phyloP scores from a whole-genome alignment of 2,888 invertebrate genomes.

The Ferrisia virgata region DNA sequence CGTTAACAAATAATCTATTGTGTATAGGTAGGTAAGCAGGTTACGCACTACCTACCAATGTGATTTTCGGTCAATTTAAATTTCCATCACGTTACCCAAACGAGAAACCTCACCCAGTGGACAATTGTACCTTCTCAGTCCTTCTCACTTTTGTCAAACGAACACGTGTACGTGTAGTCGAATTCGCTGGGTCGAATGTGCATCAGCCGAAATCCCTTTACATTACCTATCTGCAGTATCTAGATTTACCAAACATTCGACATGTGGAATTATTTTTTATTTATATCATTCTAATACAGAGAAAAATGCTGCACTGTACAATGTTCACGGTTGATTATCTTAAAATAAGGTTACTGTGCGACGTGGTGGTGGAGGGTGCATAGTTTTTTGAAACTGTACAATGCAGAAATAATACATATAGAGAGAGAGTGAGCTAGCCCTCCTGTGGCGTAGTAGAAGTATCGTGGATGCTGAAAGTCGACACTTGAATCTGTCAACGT shows the following conservation, averaged over 20 bases:
- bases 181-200: not conserved
- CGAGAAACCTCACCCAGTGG: not conserved
- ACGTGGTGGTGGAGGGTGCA: not conserved
- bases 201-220: not conserved
- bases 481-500: slow-evolving; percentile 1
- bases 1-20: not conserved
- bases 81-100: not conserved
- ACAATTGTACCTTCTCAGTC: not conserved
- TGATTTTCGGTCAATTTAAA: not conserved
- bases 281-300: not conserved
- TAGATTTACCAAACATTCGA: not conserved
- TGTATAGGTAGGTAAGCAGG: not conserved
- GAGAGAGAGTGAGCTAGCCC: not conserved
- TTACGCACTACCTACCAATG: not conserved
- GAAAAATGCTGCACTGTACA: not conserved
- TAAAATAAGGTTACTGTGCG: not conserved
- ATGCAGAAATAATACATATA: not conserved
- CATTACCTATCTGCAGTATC: no score
- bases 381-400: not conserved
- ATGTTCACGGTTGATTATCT: not conserved
- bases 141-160: not conserved
- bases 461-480: slow-evolving; percentile 8
- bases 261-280: not conserved
- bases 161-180: not conserved
- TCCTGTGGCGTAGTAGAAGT: not conserved